A percentile compares a stretch with the other conserved stretches of the same genome.
These are phyloP conservation scores for Leptogaster cylindrica DNA, from an alignment of 2,888 invertebrate species.

Conservation along the genomic window DNA sequence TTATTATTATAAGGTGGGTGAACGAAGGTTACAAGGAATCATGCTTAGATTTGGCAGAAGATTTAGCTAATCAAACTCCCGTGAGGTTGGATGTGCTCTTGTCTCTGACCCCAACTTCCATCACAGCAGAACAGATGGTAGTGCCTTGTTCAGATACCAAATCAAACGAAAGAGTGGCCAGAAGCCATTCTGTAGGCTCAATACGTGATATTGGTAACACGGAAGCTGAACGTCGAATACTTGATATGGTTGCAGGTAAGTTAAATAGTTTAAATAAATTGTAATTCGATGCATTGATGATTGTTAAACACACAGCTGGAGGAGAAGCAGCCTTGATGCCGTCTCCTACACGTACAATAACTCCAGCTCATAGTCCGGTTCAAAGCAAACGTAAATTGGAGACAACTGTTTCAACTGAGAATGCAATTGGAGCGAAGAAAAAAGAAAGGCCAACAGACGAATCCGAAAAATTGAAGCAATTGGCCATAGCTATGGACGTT, in stretches of 20 bases:
- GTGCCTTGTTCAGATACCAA: conserved; percentile 67
- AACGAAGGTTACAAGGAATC: conserved; percentile 83
- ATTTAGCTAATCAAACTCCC: conserved; percentile 88
- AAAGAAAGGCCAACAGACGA: conserved; percentile 66
- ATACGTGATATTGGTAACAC: conserved; percentile 76
- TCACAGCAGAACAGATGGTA: conserved; percentile 75
- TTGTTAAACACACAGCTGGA: conserved; percentile 54
- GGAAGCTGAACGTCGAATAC: conserved; percentile 74
- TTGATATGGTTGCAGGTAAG: conserved; percentile 71
- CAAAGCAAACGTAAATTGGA: conserved; percentile 79
- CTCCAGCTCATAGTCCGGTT: conserved; percentile 60
- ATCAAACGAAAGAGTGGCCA: conserved; percentile 66
- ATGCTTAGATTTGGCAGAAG: conserved; percentile 85
- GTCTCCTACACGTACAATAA: conserved; percentile 68
- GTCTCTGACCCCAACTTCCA: conserved; percentile 82
- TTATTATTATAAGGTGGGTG: too few relatives aligned
- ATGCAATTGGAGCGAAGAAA: conserved; percentile 64
- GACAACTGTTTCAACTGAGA: conserved; percentile 75
- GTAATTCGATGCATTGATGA: conserved; percentile 42
- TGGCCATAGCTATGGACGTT: conserved; percentile 47
- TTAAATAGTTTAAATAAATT: conserved; percentile 52
- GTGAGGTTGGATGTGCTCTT: conserved; percentile 85
- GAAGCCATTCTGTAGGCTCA: conserved; percentile 75
- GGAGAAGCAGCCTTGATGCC: conserved; percentile 66
- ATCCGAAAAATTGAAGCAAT: conserved; percentile 47